Percentiles rank a stretch among this genome's conserved stretches.
phyloP scores from a whole-genome alignment of 2,113 vertebrate species.

The Melanocharis versteri region DNA sequence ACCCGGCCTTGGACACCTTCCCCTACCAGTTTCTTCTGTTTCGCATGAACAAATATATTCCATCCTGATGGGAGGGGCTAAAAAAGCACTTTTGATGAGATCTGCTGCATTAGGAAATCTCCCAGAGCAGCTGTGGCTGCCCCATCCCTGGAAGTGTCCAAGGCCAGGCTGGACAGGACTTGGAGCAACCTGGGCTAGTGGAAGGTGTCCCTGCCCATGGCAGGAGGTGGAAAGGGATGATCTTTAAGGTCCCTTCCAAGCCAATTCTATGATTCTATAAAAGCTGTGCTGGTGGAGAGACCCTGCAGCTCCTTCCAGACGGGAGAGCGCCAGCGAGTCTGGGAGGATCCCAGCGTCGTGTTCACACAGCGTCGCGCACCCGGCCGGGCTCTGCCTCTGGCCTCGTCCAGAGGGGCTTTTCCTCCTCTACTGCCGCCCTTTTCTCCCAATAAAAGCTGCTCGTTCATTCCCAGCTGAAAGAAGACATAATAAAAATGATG shows the following conservation, averaged over 20 bases:
- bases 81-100: not conserved
- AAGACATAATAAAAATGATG: constrained; percentile 19
- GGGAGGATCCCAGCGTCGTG: fast-evolving
- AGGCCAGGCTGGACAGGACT: fast-evolving
- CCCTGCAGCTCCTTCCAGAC: not conserved
- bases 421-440: not conserved
- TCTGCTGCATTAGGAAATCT: not conserved
- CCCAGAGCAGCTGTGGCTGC: not conserved
- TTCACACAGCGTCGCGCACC: fast-evolving
- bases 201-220: not conserved
- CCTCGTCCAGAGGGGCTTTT: not conserved
- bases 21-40: not conserved
- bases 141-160: not conserved
- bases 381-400: fast-evolving
- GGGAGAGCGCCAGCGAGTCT: fast-evolving
- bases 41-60: not conserved
- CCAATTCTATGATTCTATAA: not conserved
- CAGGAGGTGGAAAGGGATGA: not conserved
- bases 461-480: not conserved
- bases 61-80: not conserved
- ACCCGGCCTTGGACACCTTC: not conserved
- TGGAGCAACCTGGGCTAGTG: not conserved
- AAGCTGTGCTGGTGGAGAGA: not conserved
- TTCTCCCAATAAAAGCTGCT: not conserved
- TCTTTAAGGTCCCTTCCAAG: not conserved